Evolutionary conservation across 1,140 invertebrate species (phyloP).

Genomic region (Sitodiplosis mosellana): DNA sequence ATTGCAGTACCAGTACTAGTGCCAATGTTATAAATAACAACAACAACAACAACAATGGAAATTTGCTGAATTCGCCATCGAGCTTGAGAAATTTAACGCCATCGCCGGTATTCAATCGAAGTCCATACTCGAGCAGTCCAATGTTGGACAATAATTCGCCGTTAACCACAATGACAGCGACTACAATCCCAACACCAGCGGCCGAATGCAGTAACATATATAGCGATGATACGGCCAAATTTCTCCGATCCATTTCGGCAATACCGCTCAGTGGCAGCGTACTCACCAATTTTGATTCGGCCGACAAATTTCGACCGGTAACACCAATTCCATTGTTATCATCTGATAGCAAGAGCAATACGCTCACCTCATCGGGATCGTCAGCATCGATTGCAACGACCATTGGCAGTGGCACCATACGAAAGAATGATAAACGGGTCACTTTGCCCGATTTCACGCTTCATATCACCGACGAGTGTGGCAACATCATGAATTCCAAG

Average conservation of each 20-base stretch:
- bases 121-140: slow-evolving; percentile 18
- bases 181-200: slow-evolving; percentile 47
- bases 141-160: slow-evolving; percentile 14
- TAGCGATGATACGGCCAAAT: neutral
- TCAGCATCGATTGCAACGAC: neutral
- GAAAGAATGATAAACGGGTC: slow-evolving; percentile 2
- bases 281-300: neutral
- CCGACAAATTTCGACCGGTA: slow-evolving; percentile 11
- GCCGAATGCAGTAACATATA: slow-evolving; percentile 32
- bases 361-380: neutral
- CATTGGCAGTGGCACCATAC: neutral
- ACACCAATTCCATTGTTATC: slow-evolving; percentile 16
- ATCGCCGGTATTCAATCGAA: slow-evolving; percentile 19
- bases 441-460: slow-evolving; percentile 13
- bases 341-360: slow-evolving; percentile 8
- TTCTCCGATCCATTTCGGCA: neutral
- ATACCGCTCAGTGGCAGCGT: neutral
- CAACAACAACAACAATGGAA: slow-evolving; percentile 8
- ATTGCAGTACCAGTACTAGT: slow-evolving; percentile 14
- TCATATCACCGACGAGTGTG: slow-evolving; percentile 21
- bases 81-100: slow-evolving; percentile 13
- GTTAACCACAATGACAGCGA: slow-evolving; percentile 24
- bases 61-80: slow-evolving; percentile 14
- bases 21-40: neutral
- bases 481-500: slow-evolving; percentile 14